phyloP scores from a whole-genome alignment of 2,113 vertebrate species.

The Dicrurus megarhynchus region DNA sequence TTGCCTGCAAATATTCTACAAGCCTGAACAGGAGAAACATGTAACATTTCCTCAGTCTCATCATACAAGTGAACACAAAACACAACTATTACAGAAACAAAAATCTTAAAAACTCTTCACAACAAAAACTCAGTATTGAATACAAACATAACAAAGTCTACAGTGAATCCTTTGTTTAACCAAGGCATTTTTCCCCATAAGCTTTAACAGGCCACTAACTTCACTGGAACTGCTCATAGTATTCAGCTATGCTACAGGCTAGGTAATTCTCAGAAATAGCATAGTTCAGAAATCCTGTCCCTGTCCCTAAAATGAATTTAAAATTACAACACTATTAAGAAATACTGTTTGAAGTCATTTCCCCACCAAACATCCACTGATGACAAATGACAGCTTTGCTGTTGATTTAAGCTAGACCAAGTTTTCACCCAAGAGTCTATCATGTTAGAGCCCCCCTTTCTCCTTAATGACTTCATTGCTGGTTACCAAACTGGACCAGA shows the following conservation, averaged over 20 bases:
- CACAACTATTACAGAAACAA: background rate
- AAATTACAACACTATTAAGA: background rate
- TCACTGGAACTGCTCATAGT: background rate
- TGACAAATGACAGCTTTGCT: background rate
- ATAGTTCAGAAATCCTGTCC: background rate
- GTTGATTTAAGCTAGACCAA: background rate
- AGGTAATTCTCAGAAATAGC: background rate
- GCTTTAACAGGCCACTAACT: background rate
- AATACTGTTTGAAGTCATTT: background rate
- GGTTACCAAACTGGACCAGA: background rate
- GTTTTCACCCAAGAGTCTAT: background rate
- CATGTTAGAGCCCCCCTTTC: background rate
- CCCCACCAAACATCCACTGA: background rate
- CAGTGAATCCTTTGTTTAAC: background rate
- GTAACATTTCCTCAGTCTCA: background rate
- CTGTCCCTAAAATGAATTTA: background rate
- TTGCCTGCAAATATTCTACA: slow-evolving; percentile 93
- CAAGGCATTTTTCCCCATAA: background rate
- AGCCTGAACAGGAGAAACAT: slow-evolving; percentile 72
- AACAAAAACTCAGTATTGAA: background rate
- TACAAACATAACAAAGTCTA: background rate
- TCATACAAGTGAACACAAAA: background rate
- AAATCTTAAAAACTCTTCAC: background rate
- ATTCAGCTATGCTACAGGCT: background rate
- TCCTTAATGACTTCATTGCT: background rate